phyloP scores from a whole-genome alignment of 2,113 vertebrate genomes.

The Spheniscus mendiculus region DNA sequence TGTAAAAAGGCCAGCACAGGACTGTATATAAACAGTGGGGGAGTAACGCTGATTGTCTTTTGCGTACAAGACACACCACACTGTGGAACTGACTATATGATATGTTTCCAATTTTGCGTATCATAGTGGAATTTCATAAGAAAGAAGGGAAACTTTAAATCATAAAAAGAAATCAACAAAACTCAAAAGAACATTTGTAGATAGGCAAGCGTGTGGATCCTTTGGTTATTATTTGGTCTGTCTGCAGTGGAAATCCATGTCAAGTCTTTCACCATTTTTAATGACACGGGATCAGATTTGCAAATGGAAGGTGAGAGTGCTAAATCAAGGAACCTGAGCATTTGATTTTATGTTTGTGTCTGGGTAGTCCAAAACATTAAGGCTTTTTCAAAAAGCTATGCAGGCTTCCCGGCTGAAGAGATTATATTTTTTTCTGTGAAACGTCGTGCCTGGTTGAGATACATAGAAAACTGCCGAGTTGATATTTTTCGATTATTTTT shows the following conservation, averaged over 20 bases:
- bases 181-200: not conserved
- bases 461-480: fast-evolving
- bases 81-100: not conserved
- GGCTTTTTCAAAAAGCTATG: not conserved
- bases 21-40: not conserved
- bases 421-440: not conserved
- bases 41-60: not conserved
- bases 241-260: not conserved
- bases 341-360: not conserved
- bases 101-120: not conserved
- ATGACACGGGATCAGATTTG: not conserved
- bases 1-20: not conserved
- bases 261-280: not conserved
- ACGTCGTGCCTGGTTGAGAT: fast-evolving
- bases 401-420: not conserved
- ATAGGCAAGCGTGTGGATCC: not conserved
- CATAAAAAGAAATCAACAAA: not conserved
- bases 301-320: not conserved
- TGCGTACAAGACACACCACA: not conserved
- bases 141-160: not conserved
- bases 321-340: not conserved
- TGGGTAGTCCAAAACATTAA: not conserved
- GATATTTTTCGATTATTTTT: not conserved
- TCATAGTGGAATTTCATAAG: not conserved
- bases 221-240: not conserved